Base-by-base conservation (phyloP, 2,113 vertebrate genomes). In the Myiopsitta monachus region DNA sequence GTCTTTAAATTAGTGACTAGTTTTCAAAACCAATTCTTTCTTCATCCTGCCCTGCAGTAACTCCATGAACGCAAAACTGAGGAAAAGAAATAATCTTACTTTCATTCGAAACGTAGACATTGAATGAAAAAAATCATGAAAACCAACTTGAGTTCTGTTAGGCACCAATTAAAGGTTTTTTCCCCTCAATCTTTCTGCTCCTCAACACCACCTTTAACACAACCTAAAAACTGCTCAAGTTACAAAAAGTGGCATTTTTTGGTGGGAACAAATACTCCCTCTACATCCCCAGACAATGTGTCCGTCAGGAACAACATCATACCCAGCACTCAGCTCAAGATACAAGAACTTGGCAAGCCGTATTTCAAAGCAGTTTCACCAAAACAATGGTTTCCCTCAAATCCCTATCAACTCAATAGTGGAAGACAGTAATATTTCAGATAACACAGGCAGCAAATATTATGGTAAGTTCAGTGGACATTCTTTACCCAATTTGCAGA, bases 341-440 rank as follows among this genome's bases (percentile, higher is more conserved):
- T 28, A 95, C 39, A 64, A 81, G 74, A 88, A 92, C 66, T 79
- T 89, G 88, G 86, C 88, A 93, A 52, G 49, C 77, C 55, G 33
- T 24, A 76, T 47, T 79, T 78, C 86, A 76, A 76, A 69, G 95
- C 74, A 82, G 41, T 83, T 95, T 84, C 66, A 76, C 77, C 78
- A 79, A 92, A 96, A 94, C 94, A 93, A 93, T 66, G 2, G 3
- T 69, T 95, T 91, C 66, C 75, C 83, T 84, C 90, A 79, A 90
- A 89, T 49, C 67, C 43, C 70, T 84, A 91, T 89, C 93, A 89
- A 44, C 52, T 82, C 87, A 81, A 61, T 8, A 85, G 62, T 89
- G n/a, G 49, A 66, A 91, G 78, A 79, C 80, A 96, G 26, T 54
- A 94, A 51, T 84, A 94, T 91, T 89, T 89, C 81, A 76, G 92